Conservation (phyloP, 2,113 vertebrate species). For the Dipodomys spectabilis region DNA sequence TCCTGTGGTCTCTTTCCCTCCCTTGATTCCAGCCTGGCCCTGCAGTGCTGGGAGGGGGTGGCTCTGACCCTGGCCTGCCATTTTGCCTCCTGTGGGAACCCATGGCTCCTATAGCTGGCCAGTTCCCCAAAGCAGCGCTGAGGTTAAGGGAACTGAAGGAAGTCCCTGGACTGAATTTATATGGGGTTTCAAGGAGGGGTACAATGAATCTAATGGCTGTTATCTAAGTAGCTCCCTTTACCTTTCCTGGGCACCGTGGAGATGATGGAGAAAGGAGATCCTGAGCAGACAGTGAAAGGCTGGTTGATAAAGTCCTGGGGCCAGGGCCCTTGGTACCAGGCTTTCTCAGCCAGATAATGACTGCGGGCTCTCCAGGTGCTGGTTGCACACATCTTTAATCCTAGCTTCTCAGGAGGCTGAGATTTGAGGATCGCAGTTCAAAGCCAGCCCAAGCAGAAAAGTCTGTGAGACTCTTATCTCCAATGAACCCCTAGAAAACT, state of each 20-base stretch:
- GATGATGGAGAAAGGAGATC: not conserved
- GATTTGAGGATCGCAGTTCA: too few species aligned
- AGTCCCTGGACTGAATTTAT: not conserved
- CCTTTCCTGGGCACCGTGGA: not conserved
- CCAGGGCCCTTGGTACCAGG: not conserved
- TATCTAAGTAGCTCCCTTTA: not conserved
- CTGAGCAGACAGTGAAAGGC: not conserved
- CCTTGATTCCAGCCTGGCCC: not conserved
- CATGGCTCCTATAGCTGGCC: not conserved
- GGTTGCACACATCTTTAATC: too few species aligned
- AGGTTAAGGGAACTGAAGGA: not conserved
- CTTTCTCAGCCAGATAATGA: not conserved
- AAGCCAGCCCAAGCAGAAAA: too few species aligned
- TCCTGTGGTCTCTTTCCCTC: conserved; percentile 12
- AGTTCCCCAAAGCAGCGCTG: not conserved
- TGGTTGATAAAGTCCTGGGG: not conserved
- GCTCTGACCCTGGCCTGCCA: not conserved
- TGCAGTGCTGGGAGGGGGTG: not conserved
- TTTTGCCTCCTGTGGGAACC: not conserved
- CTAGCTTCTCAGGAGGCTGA: too few species aligned
- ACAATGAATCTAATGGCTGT: not conserved
- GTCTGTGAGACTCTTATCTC: too few species aligned
- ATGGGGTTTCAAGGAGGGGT: not conserved
- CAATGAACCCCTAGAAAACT: too few species aligned
- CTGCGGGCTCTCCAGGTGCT: too few species aligned